Conservation (phyloP, 2,113 vertebrate species). For the Oncorhynchus clarkii region DNA sequence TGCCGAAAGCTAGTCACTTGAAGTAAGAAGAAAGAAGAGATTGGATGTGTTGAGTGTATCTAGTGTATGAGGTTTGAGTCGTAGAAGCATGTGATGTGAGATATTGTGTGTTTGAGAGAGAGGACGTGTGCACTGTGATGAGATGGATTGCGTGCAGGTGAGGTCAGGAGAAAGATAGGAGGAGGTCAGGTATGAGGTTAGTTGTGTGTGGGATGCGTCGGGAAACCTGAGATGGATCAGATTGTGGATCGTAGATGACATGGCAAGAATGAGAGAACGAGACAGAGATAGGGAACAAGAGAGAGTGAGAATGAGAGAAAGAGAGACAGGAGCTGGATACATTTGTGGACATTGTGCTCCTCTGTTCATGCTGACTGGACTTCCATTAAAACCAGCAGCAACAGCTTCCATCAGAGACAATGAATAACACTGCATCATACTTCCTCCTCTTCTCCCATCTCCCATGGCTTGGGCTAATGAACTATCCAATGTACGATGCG, state of each 20-base stretch:
- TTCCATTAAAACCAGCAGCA: neutral
- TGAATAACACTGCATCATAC: neutral
- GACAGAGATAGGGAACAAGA: neutral
- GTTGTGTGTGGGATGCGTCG: slow-evolving; percentile 14
- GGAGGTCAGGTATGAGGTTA: slow-evolving; percentile 32
- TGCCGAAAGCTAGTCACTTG: neutral
- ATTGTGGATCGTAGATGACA: slow-evolving; percentile 21
- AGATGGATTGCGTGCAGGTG: slow-evolving; percentile 46
- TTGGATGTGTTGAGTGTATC: slow-evolving; percentile 4
- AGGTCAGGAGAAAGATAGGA: slow-evolving; percentile 24
- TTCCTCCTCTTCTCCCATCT: neutral
- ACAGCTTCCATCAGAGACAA: slow-evolving; percentile 5
- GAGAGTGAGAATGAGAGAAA: neutral
- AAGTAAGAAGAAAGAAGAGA: neutral
- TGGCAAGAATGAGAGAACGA: neutral
- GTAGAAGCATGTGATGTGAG: neutral
- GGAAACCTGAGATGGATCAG: slow-evolving; percentile 34
- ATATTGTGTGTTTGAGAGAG: slow-evolving; percentile 8
- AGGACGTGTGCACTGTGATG: slow-evolving; percentile 26
- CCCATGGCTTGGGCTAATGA: slow-evolving; percentile 18
- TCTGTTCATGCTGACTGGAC: neutral
- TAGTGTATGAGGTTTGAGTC: neutral
- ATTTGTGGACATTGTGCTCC: neutral
- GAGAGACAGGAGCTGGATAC: neutral
- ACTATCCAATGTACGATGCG: neutral